Base-by-base conservation (phyloP, 2,888 invertebrate species). In the Erebia aethiops region DNA sequence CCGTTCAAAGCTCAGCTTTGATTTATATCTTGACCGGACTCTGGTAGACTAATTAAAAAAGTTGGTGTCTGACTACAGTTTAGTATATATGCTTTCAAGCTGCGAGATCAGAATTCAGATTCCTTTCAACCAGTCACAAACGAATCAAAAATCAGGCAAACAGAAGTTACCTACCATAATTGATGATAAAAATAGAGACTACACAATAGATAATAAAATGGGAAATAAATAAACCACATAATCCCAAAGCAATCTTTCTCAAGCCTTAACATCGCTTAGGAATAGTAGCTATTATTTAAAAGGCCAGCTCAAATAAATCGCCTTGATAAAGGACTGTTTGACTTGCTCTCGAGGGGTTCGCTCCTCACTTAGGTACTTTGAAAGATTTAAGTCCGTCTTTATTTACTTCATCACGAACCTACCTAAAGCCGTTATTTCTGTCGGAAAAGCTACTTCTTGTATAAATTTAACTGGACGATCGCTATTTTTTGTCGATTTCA, bases 261-360 rank as follows among this genome's bases (percentile, higher is more conserved):
- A 21, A n/a, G n/a, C n/a, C n/a, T n/a, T n/a, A n/a, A 21, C 43
- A 43, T 14, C 43, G 43, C 43, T 21, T 49, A 58, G 43, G 46
- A 56, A 54, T 54, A 51, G 18, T 10, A 57, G 56, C 66, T 61
- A 71, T 73, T 75, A 75, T 76, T 77, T 71, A 43, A 75, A 69
- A 60, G 68, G 43, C 26, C 60, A 62, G 66, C 52, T 74, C 68
- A 72, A 76, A 78, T 73, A 76, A 71, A 72, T 67, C 43, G 56
- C 68, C 43, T 68, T 69, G 60, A 58, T 65, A 74, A 67, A 76
- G 73, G 71, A 78, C 71, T 85, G 78, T 88, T 89, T 87, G 86
- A 75, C 60, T 41, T 78, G 72, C 85, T 78, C 86, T 89, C 82
- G 70, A 78, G 79, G 75, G 81, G 78, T 7, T 7, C 35, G 73